phyloP scores from a whole-genome alignment of 2,113 vertebrate genomes.

The Manacus vitellinus region DNA sequence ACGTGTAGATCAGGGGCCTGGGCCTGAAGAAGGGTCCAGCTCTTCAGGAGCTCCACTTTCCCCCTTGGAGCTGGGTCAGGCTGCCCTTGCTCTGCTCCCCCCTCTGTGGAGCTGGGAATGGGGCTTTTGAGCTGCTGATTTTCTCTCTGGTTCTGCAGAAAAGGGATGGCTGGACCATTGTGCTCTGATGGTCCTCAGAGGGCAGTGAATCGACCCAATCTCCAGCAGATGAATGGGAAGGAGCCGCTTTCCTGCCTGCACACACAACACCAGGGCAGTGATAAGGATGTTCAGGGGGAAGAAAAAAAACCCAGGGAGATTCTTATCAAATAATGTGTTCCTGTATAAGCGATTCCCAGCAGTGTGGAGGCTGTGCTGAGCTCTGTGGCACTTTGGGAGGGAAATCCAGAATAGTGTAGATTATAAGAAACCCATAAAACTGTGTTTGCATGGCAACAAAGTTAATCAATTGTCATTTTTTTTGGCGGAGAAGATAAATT shows the following conservation, averaged over 20 bases:
- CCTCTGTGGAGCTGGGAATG: rapidly evolving
- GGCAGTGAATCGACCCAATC: rapidly evolving
- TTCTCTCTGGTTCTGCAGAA: not conserved
- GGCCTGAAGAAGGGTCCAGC: not conserved
- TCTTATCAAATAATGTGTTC: not conserved
- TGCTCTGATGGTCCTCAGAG: not conserved
- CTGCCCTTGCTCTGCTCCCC: not conserved
- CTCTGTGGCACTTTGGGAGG: not conserved
- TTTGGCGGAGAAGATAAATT: not conserved
- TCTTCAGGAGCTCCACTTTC: not conserved
- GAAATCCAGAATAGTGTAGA: not conserved
- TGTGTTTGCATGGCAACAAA: not conserved
- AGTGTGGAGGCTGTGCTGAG: not conserved
- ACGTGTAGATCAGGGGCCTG: not conserved
- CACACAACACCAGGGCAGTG: not conserved
- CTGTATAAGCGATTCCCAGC: rapidly evolving
- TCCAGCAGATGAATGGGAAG: not conserved
- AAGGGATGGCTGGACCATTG: not conserved
- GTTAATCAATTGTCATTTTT: not conserved
- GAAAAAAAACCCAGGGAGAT: not conserved
- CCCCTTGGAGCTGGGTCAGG: rapidly evolving
- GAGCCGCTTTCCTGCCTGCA: rapidly evolving
- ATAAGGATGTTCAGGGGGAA: not conserved
- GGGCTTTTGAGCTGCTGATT: not conserved
- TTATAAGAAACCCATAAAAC: not conserved